A percentile compares a stretch with the other conserved stretches of the same genome.
phyloP scores from a whole-genome alignment of 2,888 invertebrate genomes.

The Cheilosia impressa region DNA sequence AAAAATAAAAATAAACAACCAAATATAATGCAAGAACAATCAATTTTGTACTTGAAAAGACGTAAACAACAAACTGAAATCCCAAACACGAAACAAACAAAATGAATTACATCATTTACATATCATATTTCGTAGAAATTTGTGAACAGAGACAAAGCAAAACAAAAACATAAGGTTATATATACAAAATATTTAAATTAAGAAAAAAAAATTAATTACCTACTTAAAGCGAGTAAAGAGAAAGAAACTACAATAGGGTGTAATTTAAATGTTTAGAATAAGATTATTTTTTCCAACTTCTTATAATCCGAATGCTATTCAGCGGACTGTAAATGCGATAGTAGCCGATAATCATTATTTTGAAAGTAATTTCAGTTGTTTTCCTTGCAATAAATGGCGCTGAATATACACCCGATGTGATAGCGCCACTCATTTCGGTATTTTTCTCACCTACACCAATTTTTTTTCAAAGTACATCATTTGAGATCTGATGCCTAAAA shows the following conservation, averaged over 20 bases:
- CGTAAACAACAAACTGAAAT: slow-evolving; percentile 60
- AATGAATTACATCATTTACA: slow-evolving; percentile 80
- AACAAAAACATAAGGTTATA: slow-evolving; percentile 66
- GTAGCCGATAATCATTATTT: neutral
- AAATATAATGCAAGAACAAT: slow-evolving; percentile 76
- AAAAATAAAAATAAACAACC: slow-evolving; percentile 44
- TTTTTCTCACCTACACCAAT: too few species aligned
- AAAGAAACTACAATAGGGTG: slow-evolving; percentile 29
- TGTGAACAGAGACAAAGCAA: slow-evolving; percentile 46
- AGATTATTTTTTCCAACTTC: slow-evolving; percentile 24
- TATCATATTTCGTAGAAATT: slow-evolving; percentile 81
- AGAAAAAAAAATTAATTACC: slow-evolving; percentile 43
- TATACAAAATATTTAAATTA: slow-evolving; percentile 68
- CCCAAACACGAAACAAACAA: slow-evolving; percentile 63
- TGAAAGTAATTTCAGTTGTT: neutral
- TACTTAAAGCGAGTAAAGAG: slow-evolving; percentile 63
- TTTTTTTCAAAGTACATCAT: too few species aligned
- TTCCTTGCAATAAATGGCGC: neutral
- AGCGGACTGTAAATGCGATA: neutral
- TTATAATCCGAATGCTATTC: slow-evolving; percentile 32
- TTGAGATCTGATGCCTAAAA: too few species aligned
- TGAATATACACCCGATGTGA: neutral
- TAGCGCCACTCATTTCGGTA: too few species aligned
- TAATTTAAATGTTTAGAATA: slow-evolving; percentile 37
- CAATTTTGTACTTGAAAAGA: slow-evolving; percentile 76